Evolutionary conservation across 2,113 vertebrate species (phyloP).

Genomic region (Eulemur macaco): DNA sequence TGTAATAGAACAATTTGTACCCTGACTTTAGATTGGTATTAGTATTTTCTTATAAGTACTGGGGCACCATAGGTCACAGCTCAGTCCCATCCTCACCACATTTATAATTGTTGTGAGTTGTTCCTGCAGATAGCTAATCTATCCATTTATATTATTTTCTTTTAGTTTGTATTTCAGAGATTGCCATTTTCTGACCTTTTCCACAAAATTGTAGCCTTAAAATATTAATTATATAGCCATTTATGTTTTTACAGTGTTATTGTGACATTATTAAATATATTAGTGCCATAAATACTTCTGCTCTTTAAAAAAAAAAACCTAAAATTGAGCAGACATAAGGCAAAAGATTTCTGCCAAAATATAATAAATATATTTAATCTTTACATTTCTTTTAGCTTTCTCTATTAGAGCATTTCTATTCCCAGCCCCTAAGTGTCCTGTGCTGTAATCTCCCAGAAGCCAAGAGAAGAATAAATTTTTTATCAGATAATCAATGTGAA

Average conservation of each 20-base stretch:
- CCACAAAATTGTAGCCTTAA: conserved; percentile 10
- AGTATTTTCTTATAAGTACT: background rate
- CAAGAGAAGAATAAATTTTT: conserved; percentile 81
- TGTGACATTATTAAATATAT: conserved; percentile 34
- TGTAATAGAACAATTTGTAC: background rate
- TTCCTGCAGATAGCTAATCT: background rate
- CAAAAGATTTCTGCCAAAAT: conserved; percentile 41
- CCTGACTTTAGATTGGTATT: background rate
- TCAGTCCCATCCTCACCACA: background rate
- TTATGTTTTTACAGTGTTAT: conserved; percentile 1
- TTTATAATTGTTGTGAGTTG: background rate
- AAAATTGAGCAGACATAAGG: background rate
- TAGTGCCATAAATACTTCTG: conserved; percentile 16
- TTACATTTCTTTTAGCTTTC: conserved; percentile 88
- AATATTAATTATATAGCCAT: background rate
- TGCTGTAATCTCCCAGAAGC: conserved; percentile 89
- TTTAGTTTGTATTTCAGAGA: conserved; percentile 22
- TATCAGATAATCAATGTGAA: conserved; percentile 89
- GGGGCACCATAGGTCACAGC: background rate
- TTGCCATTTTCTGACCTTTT: conserved; percentile 42
- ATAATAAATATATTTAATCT: conserved; percentile 38
- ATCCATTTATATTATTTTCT: background rate
- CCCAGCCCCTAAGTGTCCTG: conserved; percentile 92
- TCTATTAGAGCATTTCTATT: conserved; percentile 94
- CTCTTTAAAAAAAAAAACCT: background rate